A percentile compares a stretch with the other conserved stretches of the same genome.
phyloP scores from a whole-genome alignment of 2,797 vertebrate species.

The Luscinia megarhynchos region DNA sequence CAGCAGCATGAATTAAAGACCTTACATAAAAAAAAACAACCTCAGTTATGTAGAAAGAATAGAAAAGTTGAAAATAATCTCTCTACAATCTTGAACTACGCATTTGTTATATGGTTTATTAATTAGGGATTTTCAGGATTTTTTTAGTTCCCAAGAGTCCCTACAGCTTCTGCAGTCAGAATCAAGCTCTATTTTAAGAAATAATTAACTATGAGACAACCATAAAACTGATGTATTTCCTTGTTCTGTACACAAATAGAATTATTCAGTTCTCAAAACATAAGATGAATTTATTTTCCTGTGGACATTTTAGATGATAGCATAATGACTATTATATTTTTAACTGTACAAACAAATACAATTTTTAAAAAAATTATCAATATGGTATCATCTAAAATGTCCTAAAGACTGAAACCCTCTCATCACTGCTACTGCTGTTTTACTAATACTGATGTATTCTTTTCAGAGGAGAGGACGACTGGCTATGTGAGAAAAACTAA shows the following conservation, averaged over 20 bases:
- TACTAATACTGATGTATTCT: neutral
- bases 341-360: neutral
- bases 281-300: neutral
- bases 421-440: neutral
- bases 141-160: neutral
- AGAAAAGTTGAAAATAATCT: neutral
- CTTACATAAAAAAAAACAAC: neutral
- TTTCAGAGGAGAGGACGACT: neutral
- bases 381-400: neutral
- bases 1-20: neutral
- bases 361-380: neutral
- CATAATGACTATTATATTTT: neutral
- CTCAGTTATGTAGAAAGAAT: neutral
- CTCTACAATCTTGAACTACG: neutral
- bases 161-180: neutral
- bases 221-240: neutral
- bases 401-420: neutral
- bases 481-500: neutral
- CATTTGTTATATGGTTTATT: neutral
- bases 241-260: neutral
- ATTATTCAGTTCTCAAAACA: neutral
- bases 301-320: neutral
- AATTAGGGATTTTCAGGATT: neutral
- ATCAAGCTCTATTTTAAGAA: constrained; percentile 23
- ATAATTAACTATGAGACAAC: neutral